Evolutionary conservation across 2,888 invertebrate species (phyloP).

Genomic region (Thelaira solivaga): DNA sequence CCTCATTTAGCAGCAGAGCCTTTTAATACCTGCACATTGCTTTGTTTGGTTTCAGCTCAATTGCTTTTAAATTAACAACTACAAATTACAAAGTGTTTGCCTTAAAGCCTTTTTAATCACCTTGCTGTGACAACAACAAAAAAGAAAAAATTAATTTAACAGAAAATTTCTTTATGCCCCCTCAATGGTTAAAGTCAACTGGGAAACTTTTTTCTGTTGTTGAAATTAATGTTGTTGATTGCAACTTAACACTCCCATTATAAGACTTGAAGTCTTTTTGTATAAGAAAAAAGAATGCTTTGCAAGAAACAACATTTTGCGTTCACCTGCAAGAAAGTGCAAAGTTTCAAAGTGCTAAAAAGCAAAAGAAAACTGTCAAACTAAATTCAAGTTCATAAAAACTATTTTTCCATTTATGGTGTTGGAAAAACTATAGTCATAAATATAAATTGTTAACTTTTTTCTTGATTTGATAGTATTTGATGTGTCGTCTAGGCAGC

Average conservation of each 20-base stretch:
- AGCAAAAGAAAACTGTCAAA: constrained; percentile 4
- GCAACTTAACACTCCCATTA: background rate
- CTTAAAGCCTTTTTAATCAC: background rate
- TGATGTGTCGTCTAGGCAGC: background rate
- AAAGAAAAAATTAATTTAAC: too few species aligned
- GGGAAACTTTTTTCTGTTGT: background rate
- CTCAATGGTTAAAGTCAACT: too few species aligned
- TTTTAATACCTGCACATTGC: background rate
- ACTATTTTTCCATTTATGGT: background rate
- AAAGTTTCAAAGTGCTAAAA: background rate
- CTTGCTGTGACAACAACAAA: too few species aligned
- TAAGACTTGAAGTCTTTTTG: background rate
- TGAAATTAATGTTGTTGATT: background rate
- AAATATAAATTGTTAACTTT: constrained; percentile 31
- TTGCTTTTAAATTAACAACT: too few species aligned
- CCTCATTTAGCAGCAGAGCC: background rate
- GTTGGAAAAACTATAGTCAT: constrained; percentile 30
- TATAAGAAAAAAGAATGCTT: background rate
- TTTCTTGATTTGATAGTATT: background rate
- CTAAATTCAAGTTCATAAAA: background rate
- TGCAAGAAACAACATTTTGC: too few species aligned
- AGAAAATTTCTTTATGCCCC: background rate
- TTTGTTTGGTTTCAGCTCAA: constrained; percentile 12
- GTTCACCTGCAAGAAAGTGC: background rate
- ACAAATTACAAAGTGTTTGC: constrained; percentile 23